Evolutionary conservation across 2,113 vertebrate species (phyloP).

Genomic region (Cyanoramphus novaezelandiae): DNA sequence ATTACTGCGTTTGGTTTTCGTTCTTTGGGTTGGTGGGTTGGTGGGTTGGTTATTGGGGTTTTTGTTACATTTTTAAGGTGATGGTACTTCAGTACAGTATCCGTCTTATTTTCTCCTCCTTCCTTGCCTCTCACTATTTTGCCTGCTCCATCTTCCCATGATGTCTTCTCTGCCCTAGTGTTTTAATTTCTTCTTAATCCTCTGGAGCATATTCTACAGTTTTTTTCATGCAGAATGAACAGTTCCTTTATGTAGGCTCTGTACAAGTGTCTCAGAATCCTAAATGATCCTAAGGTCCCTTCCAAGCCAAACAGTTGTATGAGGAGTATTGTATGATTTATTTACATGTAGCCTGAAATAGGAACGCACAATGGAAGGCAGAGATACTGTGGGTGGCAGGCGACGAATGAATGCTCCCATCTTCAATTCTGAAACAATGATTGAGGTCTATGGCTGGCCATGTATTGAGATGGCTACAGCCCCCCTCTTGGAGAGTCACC

Average conservation of each 20-base stretch:
- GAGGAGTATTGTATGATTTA: not conserved
- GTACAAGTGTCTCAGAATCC: not conserved
- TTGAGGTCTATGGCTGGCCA: not conserved
- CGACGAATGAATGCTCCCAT: not conserved
- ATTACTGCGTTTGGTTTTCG: not conserved
- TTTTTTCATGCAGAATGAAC: not conserved
- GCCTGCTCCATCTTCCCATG: not conserved
- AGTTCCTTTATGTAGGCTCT: not conserved
- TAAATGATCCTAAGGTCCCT: not conserved
- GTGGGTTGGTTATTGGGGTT: not conserved
- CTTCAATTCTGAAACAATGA: not conserved
- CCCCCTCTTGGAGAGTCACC: not conserved
- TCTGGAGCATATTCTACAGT: not conserved
- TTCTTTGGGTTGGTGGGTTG: not conserved
- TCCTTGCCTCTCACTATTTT: not conserved
- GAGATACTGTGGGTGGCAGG: no score
- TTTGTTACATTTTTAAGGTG: not conserved
- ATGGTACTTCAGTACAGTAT: not conserved
- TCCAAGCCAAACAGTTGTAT: not conserved
- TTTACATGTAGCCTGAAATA: not conserved
- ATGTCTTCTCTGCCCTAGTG: not conserved
- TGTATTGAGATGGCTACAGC: not conserved
- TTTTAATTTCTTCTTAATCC: not conserved
- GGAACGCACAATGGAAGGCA: not conserved
- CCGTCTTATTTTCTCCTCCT: not conserved